Evolutionary conservation across 2,113 vertebrate genomes (phyloP).

Genomic region (Paramisgurnus dabryanus): DNA sequence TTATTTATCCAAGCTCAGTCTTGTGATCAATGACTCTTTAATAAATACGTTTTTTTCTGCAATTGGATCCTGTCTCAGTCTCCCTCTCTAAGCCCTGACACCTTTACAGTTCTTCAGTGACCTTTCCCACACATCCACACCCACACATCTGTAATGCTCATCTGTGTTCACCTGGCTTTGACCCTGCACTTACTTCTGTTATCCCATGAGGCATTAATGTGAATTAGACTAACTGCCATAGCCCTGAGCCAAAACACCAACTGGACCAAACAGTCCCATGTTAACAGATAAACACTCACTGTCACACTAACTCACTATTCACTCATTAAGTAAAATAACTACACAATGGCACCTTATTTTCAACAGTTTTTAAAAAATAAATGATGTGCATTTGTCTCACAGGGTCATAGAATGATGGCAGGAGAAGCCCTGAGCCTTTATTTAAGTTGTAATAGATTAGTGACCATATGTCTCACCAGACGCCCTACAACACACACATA

Average conservation of each 20-base stretch:
- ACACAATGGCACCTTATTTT: background rate
- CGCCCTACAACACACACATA: slow-evolving; percentile 31
- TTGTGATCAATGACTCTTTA: too few relatives aligned
- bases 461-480: slow-evolving; percentile 46
- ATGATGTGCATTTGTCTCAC: slow-evolving; percentile 14
- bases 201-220: slow-evolving; percentile 31
- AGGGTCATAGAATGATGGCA: background rate
- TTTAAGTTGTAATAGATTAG: slow-evolving; percentile 42
- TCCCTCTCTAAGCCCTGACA: too few relatives aligned
- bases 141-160: background rate
- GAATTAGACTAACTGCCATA: slow-evolving; percentile 22
- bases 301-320: slow-evolving; percentile 2
- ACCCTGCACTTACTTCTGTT: slow-evolving; percentile 8
- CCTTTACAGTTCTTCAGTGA: background rate
- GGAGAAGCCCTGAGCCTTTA: background rate
- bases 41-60: too few relatives aligned
- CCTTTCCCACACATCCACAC: background rate
- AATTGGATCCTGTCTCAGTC: too few relatives aligned
- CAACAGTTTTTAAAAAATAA: background rate
- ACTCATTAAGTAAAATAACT: background rate
- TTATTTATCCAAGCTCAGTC: too few relatives aligned
- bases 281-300: background rate
- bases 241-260: slow-evolving; percentile 11
- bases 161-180: slow-evolving; percentile 6
- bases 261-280: background rate